A percentile compares a stretch with the other conserved stretches of the same genome.
These are phyloP conservation scores for Mythimna pallens DNA, from an alignment of 2,888 invertebrate genomes.

Conservation along the genomic window DNA sequence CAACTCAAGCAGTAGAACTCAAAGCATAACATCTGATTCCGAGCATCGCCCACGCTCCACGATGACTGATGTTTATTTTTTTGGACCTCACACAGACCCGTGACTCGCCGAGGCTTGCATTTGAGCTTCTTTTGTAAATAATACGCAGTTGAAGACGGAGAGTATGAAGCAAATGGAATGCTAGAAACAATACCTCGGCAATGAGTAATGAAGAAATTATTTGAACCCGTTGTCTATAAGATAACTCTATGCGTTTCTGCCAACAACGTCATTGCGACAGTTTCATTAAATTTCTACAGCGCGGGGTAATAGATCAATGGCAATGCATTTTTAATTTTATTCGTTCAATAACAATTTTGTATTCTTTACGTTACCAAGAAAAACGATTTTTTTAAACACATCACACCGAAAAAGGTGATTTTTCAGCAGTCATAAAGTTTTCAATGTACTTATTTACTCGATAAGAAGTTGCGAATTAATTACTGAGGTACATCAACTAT, in stretches of 20 bases:
- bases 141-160: conserved; percentile 14
- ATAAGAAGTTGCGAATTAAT: too few relatives aligned
- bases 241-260: not conserved
- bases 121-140: conserved; percentile 51
- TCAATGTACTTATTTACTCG: too few relatives aligned
- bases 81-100: conserved; percentile 73
- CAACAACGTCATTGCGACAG: not conserved
- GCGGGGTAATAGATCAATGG: too few relatives aligned
- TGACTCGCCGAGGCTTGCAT: conserved; percentile 29
- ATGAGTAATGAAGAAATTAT: not conserved
- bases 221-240: too few relatives aligned
- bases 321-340: too few relatives aligned
- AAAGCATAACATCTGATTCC: conserved; percentile 35
- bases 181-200: not conserved
- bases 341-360: too few relatives aligned
- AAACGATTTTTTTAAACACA: too few relatives aligned
- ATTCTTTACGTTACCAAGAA: too few relatives aligned
- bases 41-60: conserved; percentile 66
- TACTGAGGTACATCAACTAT: too few relatives aligned
- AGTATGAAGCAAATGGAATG: conserved; percentile 3
- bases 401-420: too few relatives aligned
- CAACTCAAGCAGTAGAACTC: conserved; percentile 12
- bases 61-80: conserved; percentile 66
- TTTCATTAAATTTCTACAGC: too few relatives aligned
- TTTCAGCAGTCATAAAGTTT: too few relatives aligned